Base-by-base conservation (phyloP, 2,888 invertebrate species). In the Eupithecia tripunctaria region DNA sequence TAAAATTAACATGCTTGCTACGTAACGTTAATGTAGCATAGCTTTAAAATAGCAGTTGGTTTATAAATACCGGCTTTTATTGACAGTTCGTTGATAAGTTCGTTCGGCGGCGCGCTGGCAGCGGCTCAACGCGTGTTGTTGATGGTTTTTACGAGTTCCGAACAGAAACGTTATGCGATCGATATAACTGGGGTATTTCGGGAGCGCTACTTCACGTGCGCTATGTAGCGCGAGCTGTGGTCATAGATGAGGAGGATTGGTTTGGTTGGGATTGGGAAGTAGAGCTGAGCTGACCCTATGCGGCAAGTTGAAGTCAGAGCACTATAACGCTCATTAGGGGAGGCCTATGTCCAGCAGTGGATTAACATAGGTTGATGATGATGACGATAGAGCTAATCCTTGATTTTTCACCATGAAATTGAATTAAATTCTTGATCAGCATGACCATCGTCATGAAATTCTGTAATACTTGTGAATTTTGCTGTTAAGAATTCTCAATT, bases 11-110 rank as follows among this genome's bases (percentile, higher is more conserved):
- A 15, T 3, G 43, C 10, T 21, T 51, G 51, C 51, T 10, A 21
- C 47, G 47, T 47, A 10, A 43, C 43, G 7, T 41, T 5, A 15
- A 5, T 41, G 41, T 43, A 18, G 43, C 51, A 0, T 21, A 8
- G 51, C 51, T 21, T 51, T 51, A 51, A 10, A 59, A 59, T 59
- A 59, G 59, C 27, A 25, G 15, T 59, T 27, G n/a, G 5, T 32
- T 21, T 63, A 36, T 63, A 63, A 63, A 38, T 63, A 63, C 38
- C 32, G 21, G 14, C 36, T 6, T 18, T 21, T 36, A 67, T 51
- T 38, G 32, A 67, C 59, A 51, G 18, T 51, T 47, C 6, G 21
- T 51, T 51, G 43, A 43, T 43, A 43, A 18, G n/a, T n/a, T 7
- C 43, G n/a, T 7, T 3, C 6, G 2, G 10, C 12, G n/a, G 21